Evolutionary conservation across 2,888 invertebrate species (phyloP), one percentile per base, ranked within the genome.

Genomic region (Lycocerus yunnanus): DNA sequence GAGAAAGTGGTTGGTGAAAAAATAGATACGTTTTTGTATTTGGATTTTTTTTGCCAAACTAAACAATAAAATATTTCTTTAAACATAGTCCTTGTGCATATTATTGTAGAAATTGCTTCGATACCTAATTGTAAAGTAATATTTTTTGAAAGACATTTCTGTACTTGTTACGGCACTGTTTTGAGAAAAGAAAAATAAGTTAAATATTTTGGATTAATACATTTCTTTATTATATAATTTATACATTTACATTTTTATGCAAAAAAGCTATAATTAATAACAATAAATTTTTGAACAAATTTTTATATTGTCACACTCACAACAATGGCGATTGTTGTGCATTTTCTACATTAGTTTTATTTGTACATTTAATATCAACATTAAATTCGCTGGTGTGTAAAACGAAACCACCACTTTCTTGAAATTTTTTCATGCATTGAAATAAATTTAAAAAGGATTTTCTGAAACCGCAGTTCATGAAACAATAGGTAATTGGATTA

Each of bases 401-500:
- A n/a, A 80, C 82, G 58, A 81, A 82, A 21, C 82, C 81, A 15
- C 77, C 77, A 16, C 79, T 73, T 9, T 78, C 76, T 61, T 79
- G 81, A 15, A 75, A 77, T 27, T 77, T 78, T 73, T 81, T 84
- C 24, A 88, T 84, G 81, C 91, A 90, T 16, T 89, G 88, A 81
- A 92, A 92, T 43, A 90, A 88, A 74, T 89, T 87, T 16, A 91
- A 84, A 82, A 93, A 91, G 8, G 90, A 90, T 78, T 90, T 90
- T n/a, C 92, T 86, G 84, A 92, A 92, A 74, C 90, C 90, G 72
- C 88, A 88, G 85, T 92, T 92, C 91, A 92, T 90, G 84, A 92
- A 92, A 83, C 92, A 92, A 84, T 92, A 92, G 2, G 92, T 92
- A 79, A 93, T 91, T 4, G 92, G 92, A 83, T 93, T 93, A 82